Base-by-base conservation (phyloP, 2,888 invertebrate species). In the Spilarctia lutea region DNA sequence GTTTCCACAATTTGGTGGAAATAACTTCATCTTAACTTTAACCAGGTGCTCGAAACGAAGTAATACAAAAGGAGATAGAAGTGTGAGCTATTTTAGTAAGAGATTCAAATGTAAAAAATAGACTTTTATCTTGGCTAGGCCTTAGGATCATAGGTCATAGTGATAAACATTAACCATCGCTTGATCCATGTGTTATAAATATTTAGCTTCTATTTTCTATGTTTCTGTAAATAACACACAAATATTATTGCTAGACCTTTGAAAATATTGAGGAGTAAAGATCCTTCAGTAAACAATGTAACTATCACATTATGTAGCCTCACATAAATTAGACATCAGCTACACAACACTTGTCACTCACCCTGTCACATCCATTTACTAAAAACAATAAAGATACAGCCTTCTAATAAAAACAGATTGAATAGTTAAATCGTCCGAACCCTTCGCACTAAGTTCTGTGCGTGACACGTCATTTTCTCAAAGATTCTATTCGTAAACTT, bases 401-500 rank as follows among this genome's bases (percentile, higher is more conserved):
- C 65, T 72, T 69, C 84, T 75, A 83, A 84, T 85, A 84, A 84
- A 84, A 85, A 80, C 77, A 85, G 81, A 85, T 83, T 83, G 85
- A 85, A 83, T 78, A 75, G 74, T 78, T 71, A 75, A 77, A 77
- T 74, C 71, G 77, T 65, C 70, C 73, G 74, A 67, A 63, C 73
- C 66, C 71, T 68, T 67, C 65, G 18, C 75, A 75, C 79, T 76
- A 73, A 68, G 45, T 42, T 70, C 76, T 84, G 85, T 79, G n/a
- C 81, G 80, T 86, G 86, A 87, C 86, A 84, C 75, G 83, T 82
- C 82, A 85, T 86, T 88, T 86, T 85, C 87, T 85, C 80, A 78
- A n/a, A n/a, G 76, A 85, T 83, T 81, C 81, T 72, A 73, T 79
- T 80, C 90, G 88, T 89, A 91, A 92, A 93, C 87, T 93, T 92